These are phyloP conservation scores for Drosophila pruinosa DNA, from an alignment of 1,140 invertebrate species.

Conservation along the genomic window DNA sequence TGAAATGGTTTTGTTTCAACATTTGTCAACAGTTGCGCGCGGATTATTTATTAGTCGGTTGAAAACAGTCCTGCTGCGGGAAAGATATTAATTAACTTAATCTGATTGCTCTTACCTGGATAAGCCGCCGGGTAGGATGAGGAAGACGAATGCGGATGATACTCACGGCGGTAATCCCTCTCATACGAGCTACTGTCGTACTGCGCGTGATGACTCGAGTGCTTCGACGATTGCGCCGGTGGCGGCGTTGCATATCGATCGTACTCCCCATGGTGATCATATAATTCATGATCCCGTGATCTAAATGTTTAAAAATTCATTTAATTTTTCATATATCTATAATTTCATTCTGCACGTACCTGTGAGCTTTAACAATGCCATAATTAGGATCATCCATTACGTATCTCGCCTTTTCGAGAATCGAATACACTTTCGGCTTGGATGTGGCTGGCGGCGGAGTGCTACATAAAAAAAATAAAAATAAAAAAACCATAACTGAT, in stretches of 20 bases:
- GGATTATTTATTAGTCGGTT: constrained; percentile 42
- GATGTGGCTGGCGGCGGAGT: constrained; percentile 83
- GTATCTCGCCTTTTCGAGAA: constrained; percentile 90
- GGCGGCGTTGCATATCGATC: constrained; percentile 75
- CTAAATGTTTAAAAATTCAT: constrained; percentile 15
- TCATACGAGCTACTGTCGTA: constrained; percentile 77
- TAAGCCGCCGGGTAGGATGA: constrained; percentile 76
- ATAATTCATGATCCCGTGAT: constrained; percentile 74
- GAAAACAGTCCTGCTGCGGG: constrained; percentile 60
- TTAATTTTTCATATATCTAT: neutral
- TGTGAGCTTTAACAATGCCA: constrained; percentile 77
- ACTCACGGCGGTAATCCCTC: constrained; percentile 78
- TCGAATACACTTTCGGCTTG: constrained; percentile 90
- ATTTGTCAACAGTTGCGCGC: constrained; percentile 34
- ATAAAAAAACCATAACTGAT: too few relatives aligned
- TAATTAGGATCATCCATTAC: constrained; percentile 91
- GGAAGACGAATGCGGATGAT: constrained; percentile 78
- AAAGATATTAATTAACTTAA: constrained; percentile 52
- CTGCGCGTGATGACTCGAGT: constrained; percentile 77
- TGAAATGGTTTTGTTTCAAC: constrained; percentile 42
- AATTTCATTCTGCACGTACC: constrained; percentile 36
- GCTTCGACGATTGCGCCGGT: constrained; percentile 73
- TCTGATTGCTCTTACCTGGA: constrained; percentile 63
- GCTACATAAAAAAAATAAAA: constrained; percentile 22
- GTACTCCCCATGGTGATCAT: constrained; percentile 77